phyloP scores from a whole-genome alignment of 2,113 vertebrate species.

The Elgaria multicarinata region DNA sequence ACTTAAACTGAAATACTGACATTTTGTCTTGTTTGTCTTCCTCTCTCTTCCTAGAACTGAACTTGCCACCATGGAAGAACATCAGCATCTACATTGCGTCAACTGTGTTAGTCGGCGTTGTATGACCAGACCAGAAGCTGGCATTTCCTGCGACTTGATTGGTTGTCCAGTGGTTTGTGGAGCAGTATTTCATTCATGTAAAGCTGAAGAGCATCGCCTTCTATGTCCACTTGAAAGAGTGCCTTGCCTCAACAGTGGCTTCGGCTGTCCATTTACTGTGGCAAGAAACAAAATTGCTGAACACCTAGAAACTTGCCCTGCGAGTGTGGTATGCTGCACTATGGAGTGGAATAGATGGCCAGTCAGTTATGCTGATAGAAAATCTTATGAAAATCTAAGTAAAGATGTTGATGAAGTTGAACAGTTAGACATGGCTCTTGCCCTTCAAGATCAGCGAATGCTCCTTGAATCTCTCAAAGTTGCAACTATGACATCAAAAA shows the following conservation, averaged over 20 bases:
- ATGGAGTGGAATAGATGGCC: conserved; percentile 99
- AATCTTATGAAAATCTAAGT: conserved; percentile 93
- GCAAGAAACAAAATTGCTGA: conserved; percentile 91
- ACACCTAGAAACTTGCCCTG: conserved; percentile 93
- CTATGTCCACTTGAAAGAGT: conserved; percentile 92
- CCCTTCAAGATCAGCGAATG: conserved; percentile 95
- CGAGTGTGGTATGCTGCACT: conserved; percentile 96
- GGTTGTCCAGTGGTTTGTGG: conserved; percentile 90
- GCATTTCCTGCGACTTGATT: conserved; percentile 89
- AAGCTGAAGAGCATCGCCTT: conserved; percentile 90
- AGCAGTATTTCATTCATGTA: conserved; percentile 95
- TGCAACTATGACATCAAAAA: conserved; percentile 89
- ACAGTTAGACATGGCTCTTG: conserved; percentile 95
- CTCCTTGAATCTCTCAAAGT: conserved; percentile 94
- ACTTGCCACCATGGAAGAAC: conserved; percentile 82
- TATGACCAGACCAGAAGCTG: conserved; percentile 85
- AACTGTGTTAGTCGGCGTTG: conserved; percentile 93
- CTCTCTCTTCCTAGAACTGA: conserved; percentile 68
- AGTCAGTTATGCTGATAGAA: conserved; percentile 91
- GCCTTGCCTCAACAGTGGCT: conserved; percentile 91
- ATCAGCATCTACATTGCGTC: conserved; percentile 88
- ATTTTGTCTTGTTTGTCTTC: conserved; percentile 54
- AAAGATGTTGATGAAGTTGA: conserved; percentile 92
- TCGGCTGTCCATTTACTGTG: conserved; percentile 90
- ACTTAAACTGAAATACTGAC: neutral